Evolutionary conservation across 2,797 vertebrate genomes (phyloP).

Genomic region (Pseudomugil tenellus): DNA sequence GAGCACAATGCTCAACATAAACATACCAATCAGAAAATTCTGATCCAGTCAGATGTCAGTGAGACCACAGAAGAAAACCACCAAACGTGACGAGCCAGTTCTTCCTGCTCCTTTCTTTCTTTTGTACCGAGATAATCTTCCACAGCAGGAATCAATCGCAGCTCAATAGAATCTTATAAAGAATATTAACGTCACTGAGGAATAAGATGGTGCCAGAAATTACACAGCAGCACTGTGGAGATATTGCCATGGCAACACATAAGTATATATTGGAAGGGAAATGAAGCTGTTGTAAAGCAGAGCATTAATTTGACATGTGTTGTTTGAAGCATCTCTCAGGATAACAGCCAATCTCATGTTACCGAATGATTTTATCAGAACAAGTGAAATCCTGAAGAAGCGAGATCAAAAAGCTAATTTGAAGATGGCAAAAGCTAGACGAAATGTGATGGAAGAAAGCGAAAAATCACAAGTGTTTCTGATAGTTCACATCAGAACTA

Average conservation of each 20-base stretch:
- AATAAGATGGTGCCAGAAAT: constrained; percentile 34
- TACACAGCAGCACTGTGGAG: not conserved
- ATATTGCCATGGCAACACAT: constrained; percentile 39
- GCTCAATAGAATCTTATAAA: constrained; percentile 46
- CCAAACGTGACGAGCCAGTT: no score
- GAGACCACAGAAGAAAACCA: no score
- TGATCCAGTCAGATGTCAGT: no score
- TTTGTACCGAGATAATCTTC: not conserved
- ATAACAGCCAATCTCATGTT: constrained; percentile 7
- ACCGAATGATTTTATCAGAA: constrained; percentile 14
- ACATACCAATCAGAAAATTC: no score
- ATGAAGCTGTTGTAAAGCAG: constrained; percentile 41
- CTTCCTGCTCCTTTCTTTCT: no score
- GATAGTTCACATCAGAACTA: constrained; percentile 34
- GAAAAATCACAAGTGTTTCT: not conserved
- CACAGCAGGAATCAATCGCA: constrained; percentile 33
- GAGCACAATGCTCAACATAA: no score
- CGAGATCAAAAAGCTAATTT: not conserved
- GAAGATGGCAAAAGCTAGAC: constrained; percentile 25
- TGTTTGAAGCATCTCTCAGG: constrained; percentile 18
- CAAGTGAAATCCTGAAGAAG: constrained; percentile 29
- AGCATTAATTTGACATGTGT: constrained; percentile 15
- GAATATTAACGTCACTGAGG: constrained; percentile 26
- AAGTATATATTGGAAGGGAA: constrained; percentile 38
- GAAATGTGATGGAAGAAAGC: not conserved